phyloP scores from a whole-genome alignment of 2,797 vertebrate genomes.

The Schizopygopsis pylzovi region DNA sequence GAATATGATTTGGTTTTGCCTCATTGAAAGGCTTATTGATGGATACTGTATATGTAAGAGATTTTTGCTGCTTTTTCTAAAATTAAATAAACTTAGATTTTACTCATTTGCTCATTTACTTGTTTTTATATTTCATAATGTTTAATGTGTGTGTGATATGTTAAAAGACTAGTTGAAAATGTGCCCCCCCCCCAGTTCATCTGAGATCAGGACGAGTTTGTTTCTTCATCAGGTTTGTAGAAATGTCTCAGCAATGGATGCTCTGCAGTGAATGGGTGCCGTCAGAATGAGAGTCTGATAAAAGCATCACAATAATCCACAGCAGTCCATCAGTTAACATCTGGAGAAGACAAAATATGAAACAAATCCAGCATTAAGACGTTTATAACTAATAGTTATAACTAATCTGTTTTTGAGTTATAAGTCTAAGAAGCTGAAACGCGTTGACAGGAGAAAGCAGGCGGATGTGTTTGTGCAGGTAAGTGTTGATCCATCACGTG shows the following conservation, averaged over 20 bases:
- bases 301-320: too few species aligned
- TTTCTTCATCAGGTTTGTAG: too few species aligned
- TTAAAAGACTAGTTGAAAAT: not conserved
- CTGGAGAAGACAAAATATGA: too few species aligned
- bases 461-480: not conserved
- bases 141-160: not conserved
- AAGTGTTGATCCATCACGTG: not conserved
- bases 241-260: too few species aligned
- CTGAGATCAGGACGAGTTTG: too few species aligned
- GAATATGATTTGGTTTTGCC: constrained; percentile 14
- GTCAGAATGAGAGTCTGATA: too few species aligned
- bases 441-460: not conserved
- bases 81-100: constrained; percentile 61
- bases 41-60: constrained; percentile 55
- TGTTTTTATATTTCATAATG: not conserved
- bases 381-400: too few species aligned
- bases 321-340: too few species aligned
- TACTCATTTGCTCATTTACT: constrained; percentile 21
- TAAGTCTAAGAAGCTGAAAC: not conserved
- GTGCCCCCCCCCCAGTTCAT: not conserved
- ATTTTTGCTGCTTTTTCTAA: constrained; percentile 62
- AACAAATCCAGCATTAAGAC: too few species aligned
- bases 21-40: constrained; percentile 53
- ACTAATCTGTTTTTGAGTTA: too few species aligned
- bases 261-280: too few species aligned